Evolutionary conservation across 2,113 vertebrate genomes (phyloP).

Genomic region (Nyctibius bracteatus): DNA sequence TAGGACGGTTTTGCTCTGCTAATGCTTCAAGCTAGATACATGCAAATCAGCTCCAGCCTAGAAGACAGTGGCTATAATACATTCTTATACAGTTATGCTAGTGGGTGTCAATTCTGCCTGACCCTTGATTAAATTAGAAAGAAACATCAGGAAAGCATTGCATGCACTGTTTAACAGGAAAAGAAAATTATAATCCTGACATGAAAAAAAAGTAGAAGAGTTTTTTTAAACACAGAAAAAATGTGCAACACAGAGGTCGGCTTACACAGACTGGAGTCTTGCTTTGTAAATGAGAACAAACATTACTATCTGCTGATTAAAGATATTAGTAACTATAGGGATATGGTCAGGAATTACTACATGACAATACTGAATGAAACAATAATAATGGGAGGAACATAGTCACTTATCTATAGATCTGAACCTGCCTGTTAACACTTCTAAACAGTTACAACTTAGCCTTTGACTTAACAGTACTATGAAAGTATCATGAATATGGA

Average conservation of each 20-base stretch:
- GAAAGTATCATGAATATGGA: accelerated
- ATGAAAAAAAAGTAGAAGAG: not conserved
- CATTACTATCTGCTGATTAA: not conserved
- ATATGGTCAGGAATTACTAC: not conserved
- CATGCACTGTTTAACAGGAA: not conserved
- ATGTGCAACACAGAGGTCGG: not conserved
- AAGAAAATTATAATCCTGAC: not conserved
- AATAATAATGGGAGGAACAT: not conserved
- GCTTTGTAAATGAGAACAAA: not conserved
- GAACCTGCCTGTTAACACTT: not conserved
- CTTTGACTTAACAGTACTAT: not conserved
- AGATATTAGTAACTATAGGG: not conserved
- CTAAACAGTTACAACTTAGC: not conserved
- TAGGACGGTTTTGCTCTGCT: not conserved
- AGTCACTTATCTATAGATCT: not conserved
- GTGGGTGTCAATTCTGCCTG: not conserved
- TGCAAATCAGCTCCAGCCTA: not conserved
- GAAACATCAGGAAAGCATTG: not conserved
- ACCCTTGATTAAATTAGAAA: not conserved
- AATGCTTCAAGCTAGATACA: not conserved
- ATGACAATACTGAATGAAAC: not conserved
- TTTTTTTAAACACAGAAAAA: not conserved
- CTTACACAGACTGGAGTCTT: not conserved
- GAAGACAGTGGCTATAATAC: not conserved
- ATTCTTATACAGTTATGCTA: not conserved